phyloP scores from a whole-genome alignment of 2,797 vertebrate genomes.

The Spinibarbus caldwelli region DNA sequence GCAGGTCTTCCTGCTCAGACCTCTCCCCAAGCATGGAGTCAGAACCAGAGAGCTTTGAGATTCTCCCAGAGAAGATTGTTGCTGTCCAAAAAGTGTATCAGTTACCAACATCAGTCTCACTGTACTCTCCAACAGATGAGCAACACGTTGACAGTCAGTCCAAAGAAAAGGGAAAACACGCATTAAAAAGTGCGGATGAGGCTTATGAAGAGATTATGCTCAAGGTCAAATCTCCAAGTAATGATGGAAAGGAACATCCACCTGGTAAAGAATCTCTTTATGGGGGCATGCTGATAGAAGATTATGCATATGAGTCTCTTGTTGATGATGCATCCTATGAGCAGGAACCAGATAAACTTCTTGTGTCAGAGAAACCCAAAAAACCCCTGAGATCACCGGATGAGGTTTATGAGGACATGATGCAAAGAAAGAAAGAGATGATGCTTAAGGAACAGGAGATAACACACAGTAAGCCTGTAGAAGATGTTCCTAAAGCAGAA shows the following conservation, averaged over 20 bases:
- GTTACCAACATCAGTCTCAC: slow-evolving; percentile 89
- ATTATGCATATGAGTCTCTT: slow-evolving; percentile 94
- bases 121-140: slow-evolving; percentile 93
- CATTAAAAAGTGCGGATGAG: slow-evolving; percentile 90
- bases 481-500: slow-evolving; percentile 80
- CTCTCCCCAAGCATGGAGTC: slow-evolving; percentile 98
- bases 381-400: slow-evolving; percentile 82
- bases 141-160: slow-evolving; percentile 68
- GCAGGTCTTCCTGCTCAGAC: slow-evolving; percentile 96
- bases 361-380: slow-evolving; percentile 81
- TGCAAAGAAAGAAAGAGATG: slow-evolving; percentile 86
- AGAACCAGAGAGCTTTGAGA: slow-evolving; percentile 96
- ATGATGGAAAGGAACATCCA: slow-evolving; percentile 79
- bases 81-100: slow-evolving; percentile 95
- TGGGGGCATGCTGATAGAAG: slow-evolving; percentile 95
- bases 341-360: slow-evolving; percentile 79
- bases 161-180: slow-evolving; percentile 76
- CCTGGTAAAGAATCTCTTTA: slow-evolving; percentile 92
- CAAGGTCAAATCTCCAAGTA: slow-evolving; percentile 85
- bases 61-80: slow-evolving; percentile 91
- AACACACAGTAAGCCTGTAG: slow-evolving; percentile 79
- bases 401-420: slow-evolving; percentile 89
- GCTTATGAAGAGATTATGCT: slow-evolving; percentile 95
- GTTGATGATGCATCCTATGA: slow-evolving; percentile 83
- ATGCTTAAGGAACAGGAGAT: slow-evolving; percentile 86